phyloP scores from a whole-genome alignment of 2,888 invertebrate species.

The Sphinx pinastri region DNA sequence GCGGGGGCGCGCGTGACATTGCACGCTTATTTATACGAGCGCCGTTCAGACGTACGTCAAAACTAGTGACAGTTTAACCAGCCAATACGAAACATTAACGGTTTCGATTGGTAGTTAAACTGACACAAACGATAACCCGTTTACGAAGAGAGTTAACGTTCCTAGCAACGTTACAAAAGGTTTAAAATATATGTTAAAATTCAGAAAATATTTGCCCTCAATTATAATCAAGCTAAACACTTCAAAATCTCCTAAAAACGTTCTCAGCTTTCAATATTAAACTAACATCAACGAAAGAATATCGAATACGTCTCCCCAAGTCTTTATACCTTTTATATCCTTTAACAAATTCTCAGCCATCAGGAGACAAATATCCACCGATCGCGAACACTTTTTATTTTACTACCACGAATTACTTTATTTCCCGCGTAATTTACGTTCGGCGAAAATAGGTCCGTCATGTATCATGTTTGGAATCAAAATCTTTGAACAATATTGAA shows the following conservation, averaged over 20 bases:
- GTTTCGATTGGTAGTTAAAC: too few species aligned
- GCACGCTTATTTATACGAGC: too few species aligned
- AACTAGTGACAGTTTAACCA: too few species aligned
- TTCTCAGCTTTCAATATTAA: neutral
- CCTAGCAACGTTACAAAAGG: too few species aligned
- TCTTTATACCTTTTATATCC: constrained; percentile 15
- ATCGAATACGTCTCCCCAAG: neutral
- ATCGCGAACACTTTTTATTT: constrained; percentile 15
- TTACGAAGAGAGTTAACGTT: too few species aligned
- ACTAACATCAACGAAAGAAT: constrained; percentile 1
- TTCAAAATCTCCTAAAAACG: neutral
- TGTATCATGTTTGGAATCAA: constrained; percentile 9
- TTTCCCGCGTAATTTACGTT: constrained; percentile 14
- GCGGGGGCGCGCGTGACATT: too few species aligned
- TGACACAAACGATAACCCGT: too few species aligned
- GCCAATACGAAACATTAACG: too few species aligned
- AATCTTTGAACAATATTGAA: constrained; percentile 13
- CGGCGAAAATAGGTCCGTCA: neutral
- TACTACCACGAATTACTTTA: constrained; percentile 20
- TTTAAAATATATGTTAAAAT: too few species aligned
- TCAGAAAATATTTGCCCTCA: neutral
- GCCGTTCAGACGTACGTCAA: too few species aligned
- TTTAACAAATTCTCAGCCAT: constrained; percentile 18
- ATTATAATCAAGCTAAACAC: neutral
- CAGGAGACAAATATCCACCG: constrained; percentile 19